These are phyloP conservation scores for Trogon surrucura DNA, from an alignment of 2,113 vertebrate species.

Conservation along the genomic window DNA sequence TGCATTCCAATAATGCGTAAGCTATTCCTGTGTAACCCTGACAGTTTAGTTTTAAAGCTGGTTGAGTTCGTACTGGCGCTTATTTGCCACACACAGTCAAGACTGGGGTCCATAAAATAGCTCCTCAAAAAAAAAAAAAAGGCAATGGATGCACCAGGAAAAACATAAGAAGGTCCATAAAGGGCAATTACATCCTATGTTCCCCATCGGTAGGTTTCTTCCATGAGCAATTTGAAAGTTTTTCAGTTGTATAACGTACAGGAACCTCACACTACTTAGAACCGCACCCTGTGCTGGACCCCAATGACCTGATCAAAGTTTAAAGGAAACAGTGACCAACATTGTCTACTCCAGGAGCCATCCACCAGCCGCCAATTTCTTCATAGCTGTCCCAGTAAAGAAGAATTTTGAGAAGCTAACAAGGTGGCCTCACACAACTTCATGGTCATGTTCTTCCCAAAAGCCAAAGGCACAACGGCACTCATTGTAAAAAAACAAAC, in stretches of 20 bases:
- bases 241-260: neutral
- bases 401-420: neutral
- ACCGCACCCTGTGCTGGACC: neutral
- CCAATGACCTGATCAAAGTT: neutral
- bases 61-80: neutral
- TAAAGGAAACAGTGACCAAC: neutral
- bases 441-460: neutral
- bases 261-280: neutral
- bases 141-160: neutral
- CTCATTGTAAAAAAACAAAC: conserved; percentile 7
- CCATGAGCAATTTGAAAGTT: neutral
- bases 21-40: neutral
- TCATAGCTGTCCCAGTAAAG: neutral
- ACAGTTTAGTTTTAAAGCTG: neutral
- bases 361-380: neutral
- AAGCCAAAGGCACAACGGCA: neutral
- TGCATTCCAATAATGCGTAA: neutral
- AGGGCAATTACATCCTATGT: neutral
- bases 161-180: neutral
- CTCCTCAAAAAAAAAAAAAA: neutral
- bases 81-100: neutral
- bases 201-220: neutral
- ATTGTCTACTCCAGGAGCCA: neutral
- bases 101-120: neutral
- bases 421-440: conserved; percentile 19